These are phyloP conservation scores for Sebastes ruberrimus DNA, from an alignment of 2,797 vertebrate genomes.

Conservation along the genomic window DNA sequence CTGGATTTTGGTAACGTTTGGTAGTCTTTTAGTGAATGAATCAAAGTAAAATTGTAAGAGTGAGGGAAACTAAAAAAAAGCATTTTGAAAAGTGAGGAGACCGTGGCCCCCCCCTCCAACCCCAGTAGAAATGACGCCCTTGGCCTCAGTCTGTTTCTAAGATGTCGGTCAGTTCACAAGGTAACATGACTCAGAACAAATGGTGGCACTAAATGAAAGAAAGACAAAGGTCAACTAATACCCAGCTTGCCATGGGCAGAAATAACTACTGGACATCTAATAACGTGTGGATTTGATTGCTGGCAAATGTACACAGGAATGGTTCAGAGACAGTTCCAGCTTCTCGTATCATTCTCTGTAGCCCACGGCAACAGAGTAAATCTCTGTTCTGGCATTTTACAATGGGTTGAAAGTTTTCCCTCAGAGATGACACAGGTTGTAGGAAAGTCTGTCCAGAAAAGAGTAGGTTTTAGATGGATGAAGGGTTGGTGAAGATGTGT, in stretches of 20 bases:
- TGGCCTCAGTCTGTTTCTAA: neutral
- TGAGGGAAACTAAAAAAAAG: neutral
- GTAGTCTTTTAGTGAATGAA: neutral
- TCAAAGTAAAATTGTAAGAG: neutral
- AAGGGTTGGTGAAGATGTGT: neutral
- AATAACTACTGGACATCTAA: neutral
- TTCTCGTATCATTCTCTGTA: neutral
- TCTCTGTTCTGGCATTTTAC: neutral
- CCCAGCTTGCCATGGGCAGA: neutral
- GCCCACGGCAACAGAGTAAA: neutral
- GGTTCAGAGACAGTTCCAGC: neutral
- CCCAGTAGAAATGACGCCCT: neutral
- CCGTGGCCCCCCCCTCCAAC: rapidly evolving
- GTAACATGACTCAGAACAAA: neutral
- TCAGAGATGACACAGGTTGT: neutral
- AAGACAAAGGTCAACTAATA: neutral
- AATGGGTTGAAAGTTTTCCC: neutral
- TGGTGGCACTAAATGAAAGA: slow-evolving; percentile 6
- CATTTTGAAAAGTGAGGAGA: neutral
- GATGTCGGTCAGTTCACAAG: neutral
- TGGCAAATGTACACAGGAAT: slow-evolving; percentile 1
- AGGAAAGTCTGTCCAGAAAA: neutral
- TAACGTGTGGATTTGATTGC: neutral
- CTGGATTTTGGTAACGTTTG: neutral
- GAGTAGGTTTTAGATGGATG: neutral